Base-by-base conservation (phyloP, 2,888 invertebrate genomes). In the Cantharis rufa region DNA sequence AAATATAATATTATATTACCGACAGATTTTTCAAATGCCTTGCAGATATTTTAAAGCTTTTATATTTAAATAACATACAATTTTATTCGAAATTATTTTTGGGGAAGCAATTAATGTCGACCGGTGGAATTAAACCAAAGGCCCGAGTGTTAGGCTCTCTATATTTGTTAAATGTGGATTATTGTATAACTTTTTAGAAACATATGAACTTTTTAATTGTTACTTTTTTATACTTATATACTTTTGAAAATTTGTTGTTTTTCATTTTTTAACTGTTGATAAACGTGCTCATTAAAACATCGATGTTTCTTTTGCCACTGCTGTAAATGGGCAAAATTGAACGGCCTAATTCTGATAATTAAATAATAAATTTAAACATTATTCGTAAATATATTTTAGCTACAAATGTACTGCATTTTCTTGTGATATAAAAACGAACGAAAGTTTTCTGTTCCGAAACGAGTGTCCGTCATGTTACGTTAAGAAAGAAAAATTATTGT, bases 341-440 rank as follows among this genome's bases (percentile, higher is more conserved):
- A 71, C 75, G 75, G 75, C 75, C 75, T 75, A 75, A 75, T 61
- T 62, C 66, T 62, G 18, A 62, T 71, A 48, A 48, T 48, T 75
- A 71, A 75, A 11, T 66, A 62, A 27, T 21, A 27, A 62, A 69
- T 62, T 15, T 3, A 16, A 28, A 74, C 21, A 75, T 75, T 66
- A 16, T 75, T 75, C 48, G 15, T 68, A 27, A 16, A 48, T 72
- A 72, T 75, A 71, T 75, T 74, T 71, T 71, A 71, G 71, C 71
- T 71, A 71, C 71, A 70, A 62, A n/a, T 21, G 62, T 69, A 69
- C 28, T 69, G 64, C 69, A 71, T 62, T 15, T 75, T 69, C 61
- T 71, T 77, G 77, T 77, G 77, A 77, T 77, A 66, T 21, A 77
- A 72, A 74, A 77, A 24, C 62, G 48, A 74, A 74, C 66, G 74